phyloP scores from a whole-genome alignment of 2,797 vertebrate genomes.

The Coreius guichenoti region DNA sequence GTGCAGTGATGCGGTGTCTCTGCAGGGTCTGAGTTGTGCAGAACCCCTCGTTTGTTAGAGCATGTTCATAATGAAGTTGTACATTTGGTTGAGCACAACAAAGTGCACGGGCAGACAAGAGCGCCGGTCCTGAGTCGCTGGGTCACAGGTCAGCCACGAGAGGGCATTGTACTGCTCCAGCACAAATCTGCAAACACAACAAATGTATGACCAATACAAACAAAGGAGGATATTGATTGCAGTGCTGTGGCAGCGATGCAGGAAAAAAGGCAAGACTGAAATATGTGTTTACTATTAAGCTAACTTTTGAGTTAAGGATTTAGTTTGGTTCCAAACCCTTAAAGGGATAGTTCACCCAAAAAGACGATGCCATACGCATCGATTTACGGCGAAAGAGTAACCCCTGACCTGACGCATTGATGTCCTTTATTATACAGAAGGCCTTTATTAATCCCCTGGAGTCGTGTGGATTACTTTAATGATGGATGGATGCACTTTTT shows the following conservation, averaged over 20 bases:
- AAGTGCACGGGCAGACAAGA: slow-evolving; percentile 99
- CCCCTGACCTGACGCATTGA: too few relatives aligned
- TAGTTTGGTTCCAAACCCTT: too few relatives aligned
- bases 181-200: slow-evolving; percentile 85
- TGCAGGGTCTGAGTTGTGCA: slow-evolving; percentile 38
- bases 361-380: too few relatives aligned
- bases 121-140: slow-evolving; percentile 96
- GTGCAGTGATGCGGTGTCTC: slow-evolving; percentile 42
- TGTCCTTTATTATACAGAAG: too few relatives aligned
- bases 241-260: not conserved
- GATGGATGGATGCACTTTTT: too few relatives aligned
- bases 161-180: slow-evolving; percentile 99
- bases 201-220: not conserved
- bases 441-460: too few relatives aligned
- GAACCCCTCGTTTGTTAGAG: slow-evolving; percentile 78
- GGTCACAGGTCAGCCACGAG: slow-evolving; percentile 99
- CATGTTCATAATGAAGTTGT: slow-evolving; percentile 99
- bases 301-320: not conserved
- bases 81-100: slow-evolving; percentile 99
- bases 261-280: not conserved
- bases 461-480: too few relatives aligned
- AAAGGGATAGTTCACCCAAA: not conserved
- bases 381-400: too few relatives aligned
- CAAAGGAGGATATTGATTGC: not conserved
- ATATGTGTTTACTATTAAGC: not conserved